Evolutionary conservation across 1,140 invertebrate genomes (phyloP), one percentile per base, ranked within the genome.

Genomic region (Portunus trituberculatus): DNA sequence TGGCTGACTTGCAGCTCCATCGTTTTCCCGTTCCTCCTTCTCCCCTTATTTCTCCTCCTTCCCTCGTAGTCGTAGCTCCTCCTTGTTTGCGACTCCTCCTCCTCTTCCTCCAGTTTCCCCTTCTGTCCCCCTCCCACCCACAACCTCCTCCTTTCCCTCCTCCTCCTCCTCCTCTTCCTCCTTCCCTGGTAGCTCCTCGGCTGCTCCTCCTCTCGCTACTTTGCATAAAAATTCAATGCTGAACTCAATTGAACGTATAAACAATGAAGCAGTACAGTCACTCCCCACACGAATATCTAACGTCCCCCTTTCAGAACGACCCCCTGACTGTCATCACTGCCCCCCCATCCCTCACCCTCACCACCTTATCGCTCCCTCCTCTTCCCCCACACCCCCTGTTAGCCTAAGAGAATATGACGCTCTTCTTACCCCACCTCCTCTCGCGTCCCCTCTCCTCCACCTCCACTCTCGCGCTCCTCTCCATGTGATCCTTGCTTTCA

Each of bases 161-260:
- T n/a, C 31, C 32, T 12, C 45, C 12, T 32, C 31, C 45, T 88
- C 29, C 86, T n/a, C 86, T 3, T 87, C 25, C 32, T 52, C 25
- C 31, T 20, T 25, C 59, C 12, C 46, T 8, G 6, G 10, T 46
- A 4, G 25, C 46, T 31, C 48, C 59, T 14, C 59, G 6, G 25
- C 20, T 3, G 8, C 59, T 28, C 25, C 46, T 28, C 25, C 48
- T 8, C 8, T 20, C 32, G 67, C 67, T n/a, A 7, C 25, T 76
- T 76, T 76, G 16, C 67, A 76, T 76, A 76, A 76, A 76, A 76
- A 76, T 76, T 76, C 67, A 76, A 76, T 76, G 67, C 20, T 76
- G 10, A 25, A 76, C 67, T 76, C 67, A 76, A 76, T 76, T 76
- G 16, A 76, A 76, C 16, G 67, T 76, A 76, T 76, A 76, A 76